Evolutionary conservation across 2,797 vertebrate species (phyloP).

Genomic region (Echiichthys vipera): DNA sequence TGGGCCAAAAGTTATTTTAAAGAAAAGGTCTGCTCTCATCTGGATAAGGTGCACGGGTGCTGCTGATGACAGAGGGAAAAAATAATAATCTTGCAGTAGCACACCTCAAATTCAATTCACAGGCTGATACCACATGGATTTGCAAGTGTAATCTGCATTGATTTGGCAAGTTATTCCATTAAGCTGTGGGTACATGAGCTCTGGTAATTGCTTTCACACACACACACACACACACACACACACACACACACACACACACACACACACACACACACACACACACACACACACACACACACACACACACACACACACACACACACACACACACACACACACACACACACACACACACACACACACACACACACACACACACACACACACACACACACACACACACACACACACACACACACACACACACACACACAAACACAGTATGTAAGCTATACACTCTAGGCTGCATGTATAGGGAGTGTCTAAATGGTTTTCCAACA

Average conservation of each 20-base stretch:
- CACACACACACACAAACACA: conserved; percentile 25
- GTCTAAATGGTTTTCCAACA: conserved; percentile 57
- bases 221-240: neutral
- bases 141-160: conserved; percentile 56
- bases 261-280: neutral
- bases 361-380: neutral
- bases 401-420: neutral
- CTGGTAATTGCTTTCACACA: conserved; percentile 52
- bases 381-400: neutral
- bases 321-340: neutral
- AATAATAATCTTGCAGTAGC: conserved; percentile 24
- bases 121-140: conserved; percentile 50
- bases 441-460: conserved; percentile 34
- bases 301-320: conserved; percentile 22
- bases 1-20: neutral
- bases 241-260: too few species aligned
- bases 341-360: neutral
- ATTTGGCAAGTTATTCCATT: conserved; percentile 60
- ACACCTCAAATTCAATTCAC: conserved; percentile 53
- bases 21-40: neutral
- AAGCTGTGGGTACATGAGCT: conserved; percentile 38
- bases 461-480: conserved; percentile 20
- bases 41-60: neutral
- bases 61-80: conserved; percentile 6
- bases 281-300: conserved; percentile 20